Base-by-base conservation (phyloP, 2,888 invertebrate species). In the Macrosoma leucophasiata region DNA sequence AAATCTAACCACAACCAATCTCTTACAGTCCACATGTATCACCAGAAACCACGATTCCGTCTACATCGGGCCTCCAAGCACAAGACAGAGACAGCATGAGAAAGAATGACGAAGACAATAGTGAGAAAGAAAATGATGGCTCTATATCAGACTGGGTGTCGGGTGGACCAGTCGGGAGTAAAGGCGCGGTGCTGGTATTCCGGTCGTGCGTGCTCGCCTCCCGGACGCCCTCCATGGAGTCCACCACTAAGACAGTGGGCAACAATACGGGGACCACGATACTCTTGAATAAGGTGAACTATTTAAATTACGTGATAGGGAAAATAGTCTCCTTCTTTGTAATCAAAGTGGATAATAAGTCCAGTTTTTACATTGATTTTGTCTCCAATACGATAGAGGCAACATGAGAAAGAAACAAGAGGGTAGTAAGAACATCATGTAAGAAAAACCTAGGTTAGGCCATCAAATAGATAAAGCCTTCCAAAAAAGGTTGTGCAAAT, bases 151-250 rank as follows among this genome's bases (percentile, higher is more conserved):
- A 82, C 55, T 88, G 88, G 88, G 62, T 88, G 33, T 82, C 86
- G 17, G 88, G 88, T 33, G 88, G 88, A 10, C 81, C 76, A 14
- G 52, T 88, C 45, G 91, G 91, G 11, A 86, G 89, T 2, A 88
- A 87, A 36, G 88, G 86, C 33, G 86, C 90, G 3, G 87, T 90
- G 27, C 77, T 91, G 32, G 84, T 91, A 27, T 91, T 91, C 70
- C 81, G 89, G 50, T 90, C 90, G 52, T 87, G 87, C 45, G 88
- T 88, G 24, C 70, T 90, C 42, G 89, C 89, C 1, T 58, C 65
- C 1, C 50, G 68, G 11, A 72, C 76, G 1, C 75, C 81, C 0
- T 77, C 79, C 35, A 69, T 72, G 76, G 87, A 74, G 49, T 86
- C 66, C 1, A 57, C 76, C 39, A 86, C 73, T 24, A 79, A 73